Base-by-base conservation (phyloP, 2,888 invertebrate genomes). In the Ischnura elegans region DNA sequence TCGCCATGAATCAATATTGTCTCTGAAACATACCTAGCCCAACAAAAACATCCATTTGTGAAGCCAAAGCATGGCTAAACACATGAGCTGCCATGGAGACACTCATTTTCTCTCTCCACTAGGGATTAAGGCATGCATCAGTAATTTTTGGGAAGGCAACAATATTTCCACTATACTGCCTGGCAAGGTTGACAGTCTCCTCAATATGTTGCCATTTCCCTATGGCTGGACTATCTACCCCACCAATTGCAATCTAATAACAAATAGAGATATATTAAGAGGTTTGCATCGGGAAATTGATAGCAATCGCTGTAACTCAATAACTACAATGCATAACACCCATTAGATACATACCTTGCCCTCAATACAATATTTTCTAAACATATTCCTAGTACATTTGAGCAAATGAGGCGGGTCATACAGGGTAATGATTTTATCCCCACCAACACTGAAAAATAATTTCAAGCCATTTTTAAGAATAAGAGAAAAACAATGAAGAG, bases 341-440 rank as follows among this genome's bases (percentile, higher is more conserved):
- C 61, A 61, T 1, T 25, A 19, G 61, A 61, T 61, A 61, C 61
- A 61, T 61, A 61, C 61, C 61, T 8, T 25, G 25, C 61, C 61
- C 61, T 61, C 25, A n/a, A 61, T 61, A 25, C 61, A 61, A 25
- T 61, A 61, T 61, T 61, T 61, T 21, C n/a, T 61, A 61, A 61
- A 61, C 61, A 61, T 61, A 61, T 61, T 61, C 61, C 61, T 61
- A 21, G 61, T 61, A 61, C 61, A 61, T 61, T 61, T 61, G 61
- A 61, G 61, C 25, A 61, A n/a, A 61, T 61, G 61, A 25, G 61
- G 61, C 25, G 61, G 61, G 61, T 61, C 61, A 21, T 61, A 61
- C 8, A 61, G 1, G n/a, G 61, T 61, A 61, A 25, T 25, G n/a
- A 61, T 61, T 61, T 61, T 61, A 25, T 51, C 61, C 8, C 61